Conservation (phyloP, 2,113 vertebrate genomes). For the Erpornis zantholeuca region DNA sequence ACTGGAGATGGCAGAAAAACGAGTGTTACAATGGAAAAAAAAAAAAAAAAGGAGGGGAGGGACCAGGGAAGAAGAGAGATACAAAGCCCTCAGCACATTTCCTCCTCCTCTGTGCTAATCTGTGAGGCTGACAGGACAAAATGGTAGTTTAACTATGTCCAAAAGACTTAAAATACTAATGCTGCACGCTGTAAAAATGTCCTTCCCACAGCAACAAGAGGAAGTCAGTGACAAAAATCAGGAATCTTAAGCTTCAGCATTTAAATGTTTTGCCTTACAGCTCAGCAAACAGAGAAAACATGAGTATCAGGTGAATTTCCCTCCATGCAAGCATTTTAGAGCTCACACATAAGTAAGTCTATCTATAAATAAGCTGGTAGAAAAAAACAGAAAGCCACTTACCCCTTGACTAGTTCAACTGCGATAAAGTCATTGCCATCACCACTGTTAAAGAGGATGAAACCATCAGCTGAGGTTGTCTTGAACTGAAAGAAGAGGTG, state of each 20-base stretch:
- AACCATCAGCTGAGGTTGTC: conserved; percentile 92
- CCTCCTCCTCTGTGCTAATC: background rate
- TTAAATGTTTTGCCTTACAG: background rate
- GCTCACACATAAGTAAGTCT: background rate
- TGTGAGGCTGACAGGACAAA: background rate
- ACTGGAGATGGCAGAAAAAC: background rate
- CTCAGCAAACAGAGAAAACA: background rate
- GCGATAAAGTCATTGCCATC: conserved; percentile 93
- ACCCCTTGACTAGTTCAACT: conserved; percentile 97
- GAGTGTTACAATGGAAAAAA: background rate
- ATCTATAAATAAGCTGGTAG: background rate
- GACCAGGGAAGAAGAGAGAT: background rate
- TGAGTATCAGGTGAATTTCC: background rate
- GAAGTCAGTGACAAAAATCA: background rate
- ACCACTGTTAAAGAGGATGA: conserved; percentile 92
- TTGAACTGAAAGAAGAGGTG: conserved; percentile 99
- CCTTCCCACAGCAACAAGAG: background rate
- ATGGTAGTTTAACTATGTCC: background rate
- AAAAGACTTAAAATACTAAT: background rate
- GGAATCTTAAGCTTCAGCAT: background rate
- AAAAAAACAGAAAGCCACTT: conserved; percentile 44
- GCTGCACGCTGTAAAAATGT: background rate
- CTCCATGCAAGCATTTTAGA: background rate
- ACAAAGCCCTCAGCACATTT: background rate
- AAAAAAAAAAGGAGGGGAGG: accelerated